Evolutionary conservation across 2,797 vertebrate genomes (phyloP).

Genomic region (Ambastaia sidthimunki): DNA sequence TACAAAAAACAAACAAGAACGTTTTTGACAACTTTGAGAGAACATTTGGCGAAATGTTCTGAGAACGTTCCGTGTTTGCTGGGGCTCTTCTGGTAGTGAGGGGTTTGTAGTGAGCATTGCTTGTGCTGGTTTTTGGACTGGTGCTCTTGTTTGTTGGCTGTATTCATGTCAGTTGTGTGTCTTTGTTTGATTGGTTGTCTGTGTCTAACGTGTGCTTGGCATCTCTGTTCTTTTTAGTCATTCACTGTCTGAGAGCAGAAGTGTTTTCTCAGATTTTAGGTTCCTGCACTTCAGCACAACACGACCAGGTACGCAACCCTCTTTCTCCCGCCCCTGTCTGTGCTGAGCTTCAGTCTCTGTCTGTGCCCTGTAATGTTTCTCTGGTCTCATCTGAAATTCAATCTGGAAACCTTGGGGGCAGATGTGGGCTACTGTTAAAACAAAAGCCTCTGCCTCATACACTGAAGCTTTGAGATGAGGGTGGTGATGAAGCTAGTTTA

Average conservation of each 20-base stretch:
- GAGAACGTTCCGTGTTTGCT: too few relatives aligned
- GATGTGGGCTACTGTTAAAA: too few relatives aligned
- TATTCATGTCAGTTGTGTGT: slow-evolving; percentile 64
- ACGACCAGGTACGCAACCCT: slow-evolving; percentile 71
- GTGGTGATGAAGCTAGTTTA: too few relatives aligned
- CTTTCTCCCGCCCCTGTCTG: slow-evolving; percentile 61
- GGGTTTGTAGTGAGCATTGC: slow-evolving; percentile 64
- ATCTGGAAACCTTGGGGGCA: background rate
- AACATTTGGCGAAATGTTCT: too few relatives aligned
- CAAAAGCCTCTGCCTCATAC: too few relatives aligned
- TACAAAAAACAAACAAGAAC: too few relatives aligned
- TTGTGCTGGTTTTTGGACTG: slow-evolving; percentile 68
- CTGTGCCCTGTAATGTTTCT: slow-evolving; percentile 64
- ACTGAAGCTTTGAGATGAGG: too few relatives aligned
- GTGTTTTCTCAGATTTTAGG: slow-evolving; percentile 84
- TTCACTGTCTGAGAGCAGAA: slow-evolving; percentile 84
- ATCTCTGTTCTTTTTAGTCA: slow-evolving; percentile 83
- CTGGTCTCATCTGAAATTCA: slow-evolving; percentile 46
- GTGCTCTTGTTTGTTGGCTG: slow-evolving; percentile 65
- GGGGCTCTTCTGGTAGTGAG: slow-evolving; percentile 45
- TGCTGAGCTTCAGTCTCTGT: slow-evolving; percentile 59
- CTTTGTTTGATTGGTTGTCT: slow-evolving; percentile 63
- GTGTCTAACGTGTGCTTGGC: slow-evolving; percentile 81
- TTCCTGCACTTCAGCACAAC: slow-evolving; percentile 78
- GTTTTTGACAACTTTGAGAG: too few relatives aligned